These are phyloP conservation scores for Centropristis striata DNA, from an alignment of 2,113 vertebrate genomes.

Conservation along the genomic window DNA sequence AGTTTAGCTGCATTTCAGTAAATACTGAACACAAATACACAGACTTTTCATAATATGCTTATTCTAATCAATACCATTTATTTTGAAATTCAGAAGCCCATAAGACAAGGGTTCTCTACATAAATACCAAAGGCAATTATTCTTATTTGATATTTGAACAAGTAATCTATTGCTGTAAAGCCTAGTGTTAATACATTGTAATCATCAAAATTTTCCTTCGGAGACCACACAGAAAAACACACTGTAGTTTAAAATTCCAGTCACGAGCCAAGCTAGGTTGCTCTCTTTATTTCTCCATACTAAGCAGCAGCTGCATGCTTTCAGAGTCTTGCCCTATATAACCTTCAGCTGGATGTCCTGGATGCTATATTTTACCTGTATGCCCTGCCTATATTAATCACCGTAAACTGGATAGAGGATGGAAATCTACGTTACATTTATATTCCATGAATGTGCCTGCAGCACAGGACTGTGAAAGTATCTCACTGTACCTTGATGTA, in stretches of 20 bases:
- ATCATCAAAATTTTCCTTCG: not conserved
- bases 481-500: not conserved
- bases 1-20: not conserved
- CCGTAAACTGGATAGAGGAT: conserved; percentile 15
- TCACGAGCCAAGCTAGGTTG: not conserved
- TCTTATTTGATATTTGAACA: not conserved
- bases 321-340: not conserved
- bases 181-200: not conserved
- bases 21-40: not conserved
- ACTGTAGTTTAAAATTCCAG: conserved; percentile 2
- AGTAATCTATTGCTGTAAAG: not conserved
- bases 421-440: conserved; percentile 5
- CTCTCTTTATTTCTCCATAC: conserved; percentile 17
- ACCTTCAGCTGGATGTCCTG: conserved; percentile 41
- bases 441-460: not conserved
- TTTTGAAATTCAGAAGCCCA: not conserved
- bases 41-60: not conserved
- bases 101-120: not conserved
- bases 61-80: not conserved
- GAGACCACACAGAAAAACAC: not conserved
- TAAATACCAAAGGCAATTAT: not conserved
- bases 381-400: conserved; percentile 26
- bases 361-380: conserved; percentile 27
- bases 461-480: not conserved
- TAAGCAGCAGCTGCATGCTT: conserved; percentile 36